These are phyloP conservation scores for Streblospio benedicti DNA, from an alignment of 1,140 invertebrate genomes.

Conservation along the genomic window DNA sequence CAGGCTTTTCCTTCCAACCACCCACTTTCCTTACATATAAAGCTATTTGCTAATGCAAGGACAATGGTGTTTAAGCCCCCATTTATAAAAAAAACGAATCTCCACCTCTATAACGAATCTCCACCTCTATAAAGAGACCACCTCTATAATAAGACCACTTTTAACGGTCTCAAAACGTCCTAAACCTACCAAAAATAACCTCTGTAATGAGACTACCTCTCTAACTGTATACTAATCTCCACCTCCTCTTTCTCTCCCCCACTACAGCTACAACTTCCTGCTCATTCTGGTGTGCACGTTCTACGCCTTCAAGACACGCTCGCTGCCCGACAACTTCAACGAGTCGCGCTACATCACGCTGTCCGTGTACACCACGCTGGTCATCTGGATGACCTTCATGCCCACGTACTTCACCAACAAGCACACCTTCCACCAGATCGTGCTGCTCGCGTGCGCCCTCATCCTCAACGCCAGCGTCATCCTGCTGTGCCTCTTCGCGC, in stretches of 20 bases:
- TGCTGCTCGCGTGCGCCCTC: constrained; percentile 25
- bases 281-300: constrained; percentile 79
- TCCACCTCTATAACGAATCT: too few species aligned
- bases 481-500: constrained; percentile 28
- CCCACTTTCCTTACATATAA: too few species aligned
- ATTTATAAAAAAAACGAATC: too few species aligned
- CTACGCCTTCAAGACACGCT: constrained; percentile 66
- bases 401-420: constrained; percentile 30
- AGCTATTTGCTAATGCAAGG: too few species aligned
- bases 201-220: too few species aligned
- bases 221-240: neutral
- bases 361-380: constrained; percentile 34
- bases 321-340: constrained; percentile 38
- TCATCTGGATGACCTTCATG: constrained; percentile 36
- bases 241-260: neutral
- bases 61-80: too few species aligned
- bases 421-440: constrained; percentile 12
- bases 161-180: too few species aligned
- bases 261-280: constrained; percentile 76
- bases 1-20: too few species aligned
- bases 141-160: too few species aligned
- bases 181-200: too few species aligned
- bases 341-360: constrained; percentile 37
- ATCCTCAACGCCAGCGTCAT: constrained; percentile 28
- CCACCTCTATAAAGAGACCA: too few species aligned